These are phyloP conservation scores for Zaprionus vittiger DNA, from an alignment of 1,140 invertebrate genomes.

Conservation along the genomic window DNA sequence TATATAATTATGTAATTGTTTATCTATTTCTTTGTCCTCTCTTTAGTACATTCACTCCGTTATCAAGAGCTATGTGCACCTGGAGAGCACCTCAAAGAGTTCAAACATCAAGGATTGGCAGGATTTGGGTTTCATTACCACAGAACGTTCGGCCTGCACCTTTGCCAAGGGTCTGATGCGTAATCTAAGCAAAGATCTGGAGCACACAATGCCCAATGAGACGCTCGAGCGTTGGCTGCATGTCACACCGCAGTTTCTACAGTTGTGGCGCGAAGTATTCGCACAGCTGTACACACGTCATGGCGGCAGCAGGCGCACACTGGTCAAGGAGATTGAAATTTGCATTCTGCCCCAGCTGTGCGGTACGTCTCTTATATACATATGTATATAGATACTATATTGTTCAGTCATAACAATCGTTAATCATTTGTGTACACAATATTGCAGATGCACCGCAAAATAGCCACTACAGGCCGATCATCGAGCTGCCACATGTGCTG, in stretches of 20 bases:
- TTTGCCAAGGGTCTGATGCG: conserved; percentile 85
- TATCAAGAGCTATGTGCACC: conserved; percentile 76
- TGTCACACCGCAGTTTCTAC: conserved; percentile 76
- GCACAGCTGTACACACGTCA: conserved; percentile 84
- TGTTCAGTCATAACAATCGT: conserved; percentile 18
- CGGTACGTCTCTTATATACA: conserved; percentile 46
- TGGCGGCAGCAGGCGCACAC: conserved; percentile 77
- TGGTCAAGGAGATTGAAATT: conserved; percentile 78
- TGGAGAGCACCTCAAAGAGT: conserved; percentile 65
- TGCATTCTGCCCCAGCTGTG: conserved; percentile 70
- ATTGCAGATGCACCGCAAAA: conserved; percentile 63
- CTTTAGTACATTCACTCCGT: conserved; percentile 79
- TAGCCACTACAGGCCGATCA: conserved; percentile 89
- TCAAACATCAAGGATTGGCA: conserved; percentile 85
- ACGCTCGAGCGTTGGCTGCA: conserved; percentile 80
- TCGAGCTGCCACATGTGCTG: conserved; percentile 90
- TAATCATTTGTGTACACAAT: conserved; percentile 18
- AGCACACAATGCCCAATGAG: conserved; percentile 65
- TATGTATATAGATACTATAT: background rate
- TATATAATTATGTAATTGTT: background rate
- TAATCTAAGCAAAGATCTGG: conserved; percentile 69
- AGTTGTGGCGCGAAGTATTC: conserved; percentile 86
- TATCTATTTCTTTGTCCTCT: background rate
- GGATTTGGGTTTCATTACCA: conserved; percentile 85
- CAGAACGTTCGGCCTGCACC: conserved; percentile 85